Evolutionary conservation across 2,888 invertebrate genomes (phyloP).

Genomic region (Polia nebulosa): DNA sequence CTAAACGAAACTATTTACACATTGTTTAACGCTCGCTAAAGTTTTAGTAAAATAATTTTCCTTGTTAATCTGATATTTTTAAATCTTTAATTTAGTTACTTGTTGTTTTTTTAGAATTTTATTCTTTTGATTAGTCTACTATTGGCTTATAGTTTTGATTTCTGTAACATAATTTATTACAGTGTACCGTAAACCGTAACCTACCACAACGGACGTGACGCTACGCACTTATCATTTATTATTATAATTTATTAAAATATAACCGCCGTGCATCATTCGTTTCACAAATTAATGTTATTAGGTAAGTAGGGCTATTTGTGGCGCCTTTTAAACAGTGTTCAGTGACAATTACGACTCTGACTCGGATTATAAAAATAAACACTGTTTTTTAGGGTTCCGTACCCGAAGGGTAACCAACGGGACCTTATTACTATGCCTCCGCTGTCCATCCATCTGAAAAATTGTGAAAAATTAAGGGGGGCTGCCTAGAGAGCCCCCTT

Average conservation of each 20-base stretch:
- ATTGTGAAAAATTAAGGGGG: too few relatives aligned
- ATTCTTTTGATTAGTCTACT: neutral
- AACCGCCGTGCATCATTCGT: conserved; percentile 4
- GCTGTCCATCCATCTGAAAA: too few relatives aligned
- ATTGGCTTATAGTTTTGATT: neutral
- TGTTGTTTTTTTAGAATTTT: neutral
- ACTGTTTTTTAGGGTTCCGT: neutral
- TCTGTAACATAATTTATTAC: neutral
- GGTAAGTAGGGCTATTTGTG: neutral
- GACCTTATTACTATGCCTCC: too few relatives aligned
- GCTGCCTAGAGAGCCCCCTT: too few relatives aligned
- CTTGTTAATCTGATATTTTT: too few relatives aligned
- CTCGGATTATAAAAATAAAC: neutral
- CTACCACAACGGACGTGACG: conserved; percentile 10
- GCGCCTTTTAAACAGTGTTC: neutral
- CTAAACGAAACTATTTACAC: conserved; percentile 6
- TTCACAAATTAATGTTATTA: conserved; percentile 15
- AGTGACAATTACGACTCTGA: neutral
- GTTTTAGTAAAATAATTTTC: neutral
- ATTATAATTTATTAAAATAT: conserved; percentile 23
- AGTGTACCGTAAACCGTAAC: neutral
- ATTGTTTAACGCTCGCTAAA: neutral
- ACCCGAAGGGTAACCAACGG: too few relatives aligned
- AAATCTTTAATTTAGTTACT: neutral
- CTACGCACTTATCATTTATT: conserved; percentile 1